phyloP scores from a whole-genome alignment of 2,797 vertebrate species.

The Enteromius argenteus region DNA sequence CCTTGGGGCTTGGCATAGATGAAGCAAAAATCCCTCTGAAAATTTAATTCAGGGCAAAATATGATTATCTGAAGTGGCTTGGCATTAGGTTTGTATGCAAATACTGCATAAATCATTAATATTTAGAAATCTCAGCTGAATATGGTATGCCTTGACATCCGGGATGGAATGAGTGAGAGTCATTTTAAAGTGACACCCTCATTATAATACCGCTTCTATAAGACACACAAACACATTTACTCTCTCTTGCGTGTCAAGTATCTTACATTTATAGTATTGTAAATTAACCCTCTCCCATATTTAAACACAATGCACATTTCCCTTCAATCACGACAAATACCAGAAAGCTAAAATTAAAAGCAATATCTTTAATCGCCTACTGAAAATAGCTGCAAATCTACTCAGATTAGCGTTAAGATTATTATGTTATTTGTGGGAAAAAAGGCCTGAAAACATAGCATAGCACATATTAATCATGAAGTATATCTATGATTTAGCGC shows the following conservation, averaged over 20 bases:
- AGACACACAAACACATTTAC: constrained; percentile 57
- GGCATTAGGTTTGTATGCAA: constrained; percentile 86
- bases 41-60: constrained; percentile 82
- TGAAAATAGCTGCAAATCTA: neutral
- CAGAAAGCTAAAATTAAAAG: neutral
- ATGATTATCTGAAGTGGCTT: constrained; percentile 84
- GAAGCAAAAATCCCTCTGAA: constrained; percentile 71
- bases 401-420: neutral
- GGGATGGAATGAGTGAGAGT: constrained; percentile 22
- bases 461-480: constrained; percentile 46
- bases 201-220: constrained; percentile 71
- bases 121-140: constrained; percentile 65
- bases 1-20: constrained; percentile 61
- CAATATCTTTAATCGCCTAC: neutral
- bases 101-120: constrained; percentile 84
- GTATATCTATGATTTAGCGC: constrained; percentile 28
- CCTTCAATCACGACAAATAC: neutral
- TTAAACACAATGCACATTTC: neutral
- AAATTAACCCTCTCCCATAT: neutral
- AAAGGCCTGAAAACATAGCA: neutral
- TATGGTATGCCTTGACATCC: constrained; percentile 28
- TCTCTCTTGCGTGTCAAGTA: constrained; percentile 16
- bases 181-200: constrained; percentile 68
- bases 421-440: neutral
- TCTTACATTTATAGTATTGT: neutral